Conservation (phyloP, 2,113 vertebrate genomes). For the Holacanthus passer region DNA sequence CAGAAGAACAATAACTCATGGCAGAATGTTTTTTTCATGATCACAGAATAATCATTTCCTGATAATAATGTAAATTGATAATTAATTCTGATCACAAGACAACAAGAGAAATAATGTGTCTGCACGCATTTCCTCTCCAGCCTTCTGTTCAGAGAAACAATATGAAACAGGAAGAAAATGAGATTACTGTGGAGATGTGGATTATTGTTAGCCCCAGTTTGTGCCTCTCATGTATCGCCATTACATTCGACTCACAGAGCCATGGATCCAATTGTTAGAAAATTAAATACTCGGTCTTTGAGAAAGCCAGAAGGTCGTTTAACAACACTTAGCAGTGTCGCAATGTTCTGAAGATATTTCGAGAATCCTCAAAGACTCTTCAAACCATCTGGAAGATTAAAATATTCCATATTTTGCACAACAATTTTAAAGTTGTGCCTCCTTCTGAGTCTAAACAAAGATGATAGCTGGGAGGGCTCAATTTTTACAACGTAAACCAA, state of each 20-base stretch:
- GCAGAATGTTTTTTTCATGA: slow-evolving; percentile 3
- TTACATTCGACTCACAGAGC: neutral
- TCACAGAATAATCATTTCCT: slow-evolving; percentile 6
- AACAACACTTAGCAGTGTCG: neutral
- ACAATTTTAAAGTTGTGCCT: neutral
- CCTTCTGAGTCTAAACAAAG: neutral
- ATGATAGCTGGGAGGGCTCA: neutral
- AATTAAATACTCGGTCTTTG: neutral
- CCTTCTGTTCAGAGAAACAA: neutral
- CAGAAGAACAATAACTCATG: slow-evolving; percentile 6
- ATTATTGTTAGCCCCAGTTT: neutral
- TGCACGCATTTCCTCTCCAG: neutral
- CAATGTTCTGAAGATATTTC: slow-evolving; percentile 9
- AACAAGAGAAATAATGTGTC: neutral
- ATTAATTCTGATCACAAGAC: slow-evolving; percentile 21
- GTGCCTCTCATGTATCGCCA: neutral
- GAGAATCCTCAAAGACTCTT: neutral
- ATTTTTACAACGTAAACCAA: neutral
- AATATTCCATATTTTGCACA: neutral
- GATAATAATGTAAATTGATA: neutral
- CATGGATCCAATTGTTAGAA: neutral
- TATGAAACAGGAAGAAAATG: slow-evolving; percentile 24
- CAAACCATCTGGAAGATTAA: neutral
- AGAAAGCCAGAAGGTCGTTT: neutral
- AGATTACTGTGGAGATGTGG: neutral